A percentile compares a stretch with the other conserved stretches of the same genome.
These are phyloP conservation scores for Luffia ferchaultella DNA, from an alignment of 2,888 invertebrate species.

Conservation along the genomic window DNA sequence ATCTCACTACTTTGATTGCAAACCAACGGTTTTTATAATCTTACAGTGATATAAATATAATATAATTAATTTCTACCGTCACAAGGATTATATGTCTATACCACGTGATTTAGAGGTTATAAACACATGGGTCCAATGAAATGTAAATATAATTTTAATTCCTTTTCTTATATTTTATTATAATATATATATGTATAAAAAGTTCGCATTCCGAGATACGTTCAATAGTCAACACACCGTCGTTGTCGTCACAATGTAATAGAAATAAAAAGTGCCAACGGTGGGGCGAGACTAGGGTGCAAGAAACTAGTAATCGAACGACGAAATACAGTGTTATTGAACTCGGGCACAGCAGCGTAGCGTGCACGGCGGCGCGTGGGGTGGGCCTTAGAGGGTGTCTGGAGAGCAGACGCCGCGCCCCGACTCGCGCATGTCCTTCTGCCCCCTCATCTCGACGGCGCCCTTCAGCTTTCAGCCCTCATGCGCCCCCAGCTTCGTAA, in stretches of 20 bases:
- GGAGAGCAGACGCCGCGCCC: slow-evolving; percentile 8
- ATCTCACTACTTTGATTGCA: no score
- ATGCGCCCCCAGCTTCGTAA: slow-evolving; percentile 14
- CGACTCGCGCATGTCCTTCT: not conserved
- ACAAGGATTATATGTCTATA: no score
- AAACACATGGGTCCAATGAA: no score
- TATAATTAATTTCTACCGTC: no score
- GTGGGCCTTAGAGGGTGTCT: slow-evolving; percentile 13
- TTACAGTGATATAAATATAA: no score
- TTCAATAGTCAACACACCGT: no score
- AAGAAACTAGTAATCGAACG: not conserved
- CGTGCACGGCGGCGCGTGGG: not conserved
- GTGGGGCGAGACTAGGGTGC: not conserved
- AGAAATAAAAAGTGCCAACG: not conserved
- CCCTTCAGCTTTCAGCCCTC: slow-evolving; percentile 8
- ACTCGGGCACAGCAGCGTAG: slow-evolving; percentile 6
- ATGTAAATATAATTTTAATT: no score
- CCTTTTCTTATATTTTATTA: no score
- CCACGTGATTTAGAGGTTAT: no score
- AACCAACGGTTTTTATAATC: no score
- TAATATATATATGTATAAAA: no score
- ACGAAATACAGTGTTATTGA: slow-evolving; percentile 4
- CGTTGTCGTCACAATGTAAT: not conserved
- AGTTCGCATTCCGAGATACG: no score
- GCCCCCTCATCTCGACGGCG: slow-evolving; percentile 3